These are phyloP conservation scores for Lagopus leucura DNA, from an alignment of 2,113 vertebrate species.

Conservation along the genomic window DNA sequence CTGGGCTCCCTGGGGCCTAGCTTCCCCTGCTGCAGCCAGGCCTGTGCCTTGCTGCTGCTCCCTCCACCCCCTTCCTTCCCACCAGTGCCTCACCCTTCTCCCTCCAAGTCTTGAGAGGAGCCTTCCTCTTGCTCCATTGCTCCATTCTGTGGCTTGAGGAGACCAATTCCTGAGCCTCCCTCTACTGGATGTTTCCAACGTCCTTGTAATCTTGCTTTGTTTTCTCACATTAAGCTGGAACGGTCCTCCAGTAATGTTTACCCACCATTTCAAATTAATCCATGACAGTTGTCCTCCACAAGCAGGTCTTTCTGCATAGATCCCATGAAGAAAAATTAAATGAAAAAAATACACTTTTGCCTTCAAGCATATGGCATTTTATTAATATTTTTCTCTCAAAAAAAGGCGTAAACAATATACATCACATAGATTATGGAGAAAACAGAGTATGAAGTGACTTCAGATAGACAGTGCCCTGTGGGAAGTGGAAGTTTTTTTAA, in stretches of 20 bases:
- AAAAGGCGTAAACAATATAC: neutral
- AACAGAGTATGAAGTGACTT: neutral
- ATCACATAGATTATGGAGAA: neutral
- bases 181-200: neutral
- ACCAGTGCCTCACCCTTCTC: neutral
- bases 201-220: neutral
- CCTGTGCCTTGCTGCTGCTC: neutral
- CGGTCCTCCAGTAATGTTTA: neutral
- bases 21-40: neutral
- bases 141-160: neutral
- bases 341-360: neutral
- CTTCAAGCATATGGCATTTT: neutral
- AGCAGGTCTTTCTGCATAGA: neutral
- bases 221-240: neutral
- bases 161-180: neutral
- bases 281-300: rapidly evolving
- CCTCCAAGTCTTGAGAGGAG: rapidly evolving
- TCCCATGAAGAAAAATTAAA: neutral
- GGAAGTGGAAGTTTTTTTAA: neutral
- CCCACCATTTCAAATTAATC: neutral
- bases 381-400: neutral
- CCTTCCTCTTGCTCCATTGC: neutral
- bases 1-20: neutral
- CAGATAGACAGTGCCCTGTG: neutral
- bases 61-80: neutral